Evolutionary conservation across 2,113 vertebrate genomes (phyloP).

Genomic region (Paralichthys olivaceus): DNA sequence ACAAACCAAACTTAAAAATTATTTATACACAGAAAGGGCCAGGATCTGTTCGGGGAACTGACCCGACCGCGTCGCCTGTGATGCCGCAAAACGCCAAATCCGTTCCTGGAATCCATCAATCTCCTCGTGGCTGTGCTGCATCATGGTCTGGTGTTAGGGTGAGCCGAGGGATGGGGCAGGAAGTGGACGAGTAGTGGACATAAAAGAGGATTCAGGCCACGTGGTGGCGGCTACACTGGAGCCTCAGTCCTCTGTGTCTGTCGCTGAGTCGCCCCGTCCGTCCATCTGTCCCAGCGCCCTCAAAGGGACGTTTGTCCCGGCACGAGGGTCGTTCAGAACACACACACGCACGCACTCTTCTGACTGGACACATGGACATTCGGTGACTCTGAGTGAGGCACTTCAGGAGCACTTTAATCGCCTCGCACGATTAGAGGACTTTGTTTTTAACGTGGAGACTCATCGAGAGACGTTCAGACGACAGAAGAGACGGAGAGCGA

Average conservation of each 20-base stretch:
- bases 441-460: constrained; percentile 32
- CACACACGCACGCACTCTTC: constrained; percentile 43
- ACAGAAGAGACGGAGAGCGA: constrained; percentile 42
- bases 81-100: not conserved
- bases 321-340: constrained; percentile 52
- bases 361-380: constrained; percentile 60
- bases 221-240: constrained; percentile 66
- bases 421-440: constrained; percentile 16
- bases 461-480: not conserved
- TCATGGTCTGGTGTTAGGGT: constrained; percentile 33
- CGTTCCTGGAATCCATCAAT: constrained; percentile 9
- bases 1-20: constrained; percentile 38
- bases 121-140: constrained; percentile 35
- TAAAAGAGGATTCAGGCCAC: constrained; percentile 69
- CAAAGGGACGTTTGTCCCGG: constrained; percentile 70
- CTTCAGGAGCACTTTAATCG: constrained; percentile 40
- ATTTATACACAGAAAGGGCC: constrained; percentile 37
- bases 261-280: constrained; percentile 58
- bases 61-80: not conserved
- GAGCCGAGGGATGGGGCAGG: constrained; percentile 48
- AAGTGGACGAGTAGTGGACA: constrained; percentile 51
- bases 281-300: constrained; percentile 62
- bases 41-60: constrained; percentile 16
- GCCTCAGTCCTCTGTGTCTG: constrained; percentile 72
- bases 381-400: constrained; percentile 47